Evolutionary conservation across 1,140 invertebrate genomes (phyloP), one percentile per base, ranked within the genome.

Genomic region (Cherax destructor): DNA sequence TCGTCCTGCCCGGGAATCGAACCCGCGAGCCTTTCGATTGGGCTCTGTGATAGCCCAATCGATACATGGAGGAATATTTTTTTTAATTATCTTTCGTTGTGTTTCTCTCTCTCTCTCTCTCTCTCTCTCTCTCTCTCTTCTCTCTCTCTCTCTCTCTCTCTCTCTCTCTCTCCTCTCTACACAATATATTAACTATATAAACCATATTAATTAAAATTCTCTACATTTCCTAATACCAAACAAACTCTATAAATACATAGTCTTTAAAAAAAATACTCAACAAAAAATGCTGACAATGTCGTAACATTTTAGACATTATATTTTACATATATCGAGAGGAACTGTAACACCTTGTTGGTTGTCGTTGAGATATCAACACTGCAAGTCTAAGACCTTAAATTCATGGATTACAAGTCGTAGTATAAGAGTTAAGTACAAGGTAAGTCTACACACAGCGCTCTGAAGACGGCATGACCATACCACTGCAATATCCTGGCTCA

Each of bases 111-210:
- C 30, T 41, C 30, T 41, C 30, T 41, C 30, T 41, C 30, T 41
- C 30, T 41, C 30, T 41, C 30, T 41, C 30, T 41, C 30, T 41
- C 30, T 41, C 30, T 41, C 30, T 41, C 30, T 86, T 86, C 24
- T 76, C 24, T 77, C 52, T 7, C 3, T 9, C 52, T 56, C 52
- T 56, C 52, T 56, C 52, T 56, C 52, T 56, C 52, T 56, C 52
- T 56, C 52, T 56, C 52, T 56, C 52, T 9, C 52, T 56, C 52
- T 56, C 52, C 11, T 11, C 11, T 0, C 6, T 11, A 56, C 6
- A 56, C 3, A 56, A 88, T 88, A 88, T 88, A 88, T 88, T 88
- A 88, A 88, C 79, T 88, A 74, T 86, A 88, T 61, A 41, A 41
- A 81, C 24, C 16, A 69, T 88, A 41, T 65, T 81, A 88, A 83